A percentile compares a stretch with the other conserved stretches of the same genome.
Conservation (phyloP, 1,140 invertebrate genomes). For the Tribolium castaneum region DNA sequence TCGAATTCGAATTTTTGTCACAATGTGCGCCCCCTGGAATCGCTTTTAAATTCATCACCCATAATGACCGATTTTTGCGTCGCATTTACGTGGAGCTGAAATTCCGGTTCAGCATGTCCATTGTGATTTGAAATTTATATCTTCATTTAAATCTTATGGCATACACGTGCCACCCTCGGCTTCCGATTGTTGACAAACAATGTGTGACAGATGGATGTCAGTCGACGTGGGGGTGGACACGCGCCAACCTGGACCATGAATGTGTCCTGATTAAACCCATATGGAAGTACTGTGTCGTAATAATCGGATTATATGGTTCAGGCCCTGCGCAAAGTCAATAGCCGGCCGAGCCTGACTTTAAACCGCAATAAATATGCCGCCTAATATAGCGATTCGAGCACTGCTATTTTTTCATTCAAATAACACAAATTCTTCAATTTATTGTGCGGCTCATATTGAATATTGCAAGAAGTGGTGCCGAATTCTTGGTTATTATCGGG, state of each 20-base stretch:
- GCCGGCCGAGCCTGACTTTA: constrained; percentile 8
- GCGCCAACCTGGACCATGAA: constrained; percentile 41
- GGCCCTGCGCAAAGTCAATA: constrained; percentile 17
- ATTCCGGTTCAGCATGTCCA: neutral
- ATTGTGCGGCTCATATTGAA: constrained; percentile 3
- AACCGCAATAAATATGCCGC: constrained; percentile 19
- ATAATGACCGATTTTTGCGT: neutral
- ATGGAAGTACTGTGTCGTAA: constrained; percentile 48
- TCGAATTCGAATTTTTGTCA: neutral
- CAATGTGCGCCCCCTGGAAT: neutral
- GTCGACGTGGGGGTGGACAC: constrained; percentile 28
- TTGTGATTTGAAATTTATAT: constrained; percentile 25
- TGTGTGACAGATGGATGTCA: constrained; percentile 44
- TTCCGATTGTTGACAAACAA: constrained; percentile 41
- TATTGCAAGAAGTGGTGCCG: neutral
- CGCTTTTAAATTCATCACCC: neutral
- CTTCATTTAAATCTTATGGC: constrained; percentile 39
- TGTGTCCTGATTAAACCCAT: constrained; percentile 49
- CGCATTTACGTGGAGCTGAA: neutral
- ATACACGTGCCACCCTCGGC: constrained; percentile 12
- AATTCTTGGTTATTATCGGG: constrained; percentile 22
- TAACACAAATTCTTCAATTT: constrained; percentile 29
- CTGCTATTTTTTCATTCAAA: constrained; percentile 17
- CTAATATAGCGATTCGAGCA: constrained; percentile 5
- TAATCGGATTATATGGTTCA: constrained; percentile 50